Evolutionary conservation across 2,113 vertebrate genomes (phyloP), one percentile per base, ranked within the genome.

Genomic region (Periophthalmodon schlosseri): DNA sequence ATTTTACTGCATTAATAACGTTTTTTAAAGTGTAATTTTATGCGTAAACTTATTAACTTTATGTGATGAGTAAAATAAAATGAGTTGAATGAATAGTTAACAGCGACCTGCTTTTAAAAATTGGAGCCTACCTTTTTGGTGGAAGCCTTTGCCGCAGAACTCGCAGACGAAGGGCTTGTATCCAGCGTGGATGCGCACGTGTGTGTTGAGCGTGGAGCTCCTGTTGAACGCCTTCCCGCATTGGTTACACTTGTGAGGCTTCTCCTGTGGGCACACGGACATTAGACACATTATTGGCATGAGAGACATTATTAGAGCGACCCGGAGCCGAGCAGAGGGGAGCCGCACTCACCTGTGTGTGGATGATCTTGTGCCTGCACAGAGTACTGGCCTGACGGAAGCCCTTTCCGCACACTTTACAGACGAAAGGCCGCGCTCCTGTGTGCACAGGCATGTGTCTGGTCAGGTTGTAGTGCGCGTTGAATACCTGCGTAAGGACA

Each of bases 181-280:
- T 12, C 98, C 98, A 0, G 98, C 97, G 86, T 99, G 98, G 91
- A 99, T 99, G 72, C 98, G 95, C 18, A 99, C 96, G 83, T 99
- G 98, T 20, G 97, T 99, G 94, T 99, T 99, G 79, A 99, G 93
- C 74, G 98, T 99, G 75, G 98, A 99, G 89, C 97, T 99, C 73
- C 98, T 94, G 93, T 99, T 99, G 93, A 99, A 99, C n/a, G 98
- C 98, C 90, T 99, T 99, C 72, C 98, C 97, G 44, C 98, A 99
- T 92, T 99, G 98, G 91, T 95, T 97, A 79, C 97, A 99, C 86
- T 99, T 98, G 72, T 99, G 98, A 74, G 97, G 98, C 78, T 99
- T 99, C 91, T 99, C 98, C 98, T 91, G 52, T 18, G 2, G 11
- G 9, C 61, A 8, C 0, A 24, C 8, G 0, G 23, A 49, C 20